Conservation (phyloP, 2,113 vertebrate genomes). For the Salminus brasiliensis region DNA sequence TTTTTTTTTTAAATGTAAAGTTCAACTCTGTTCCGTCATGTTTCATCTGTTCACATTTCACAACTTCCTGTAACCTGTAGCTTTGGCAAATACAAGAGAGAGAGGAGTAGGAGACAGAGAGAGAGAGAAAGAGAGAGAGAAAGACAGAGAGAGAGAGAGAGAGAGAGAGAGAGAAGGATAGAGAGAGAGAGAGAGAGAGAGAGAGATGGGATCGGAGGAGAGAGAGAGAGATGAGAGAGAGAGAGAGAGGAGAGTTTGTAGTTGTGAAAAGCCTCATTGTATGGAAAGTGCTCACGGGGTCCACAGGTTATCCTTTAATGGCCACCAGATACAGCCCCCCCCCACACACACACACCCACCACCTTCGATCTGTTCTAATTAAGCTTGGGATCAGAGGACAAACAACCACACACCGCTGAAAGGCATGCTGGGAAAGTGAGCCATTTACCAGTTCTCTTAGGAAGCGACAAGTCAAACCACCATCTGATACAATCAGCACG, state of each 20-base stretch:
- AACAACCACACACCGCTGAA: constrained; percentile 47
- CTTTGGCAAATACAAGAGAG: too few species aligned
- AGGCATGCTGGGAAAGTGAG: constrained; percentile 53
- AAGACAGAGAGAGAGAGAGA: not conserved
- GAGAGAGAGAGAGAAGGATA: constrained; percentile 7
- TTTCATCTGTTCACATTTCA: too few species aligned
- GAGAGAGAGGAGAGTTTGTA: constrained; percentile 40
- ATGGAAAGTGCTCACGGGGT: constrained; percentile 13
- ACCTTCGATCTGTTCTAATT: constrained; percentile 20
- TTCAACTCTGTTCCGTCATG: too few species aligned
- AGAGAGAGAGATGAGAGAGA: constrained; percentile 16
- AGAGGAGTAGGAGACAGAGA: too few species aligned
- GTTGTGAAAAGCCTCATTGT: not conserved
- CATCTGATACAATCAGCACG: too few species aligned
- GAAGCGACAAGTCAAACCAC: not conserved
- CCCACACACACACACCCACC: constrained; percentile 16
- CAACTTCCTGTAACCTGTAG: too few species aligned
- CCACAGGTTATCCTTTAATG: constrained; percentile 36
- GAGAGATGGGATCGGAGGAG: not conserved
- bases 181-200: constrained; percentile 22
- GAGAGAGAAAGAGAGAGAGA: not conserved
- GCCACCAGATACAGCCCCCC: constrained; percentile 5
- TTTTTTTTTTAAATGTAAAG: too few species aligned
- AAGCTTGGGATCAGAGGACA: constrained; percentile 18
- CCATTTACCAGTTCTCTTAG: constrained; percentile 7